Evolutionary conservation across 2,797 vertebrate species (phyloP).

Genomic region (Gymnocypris eckloni): DNA sequence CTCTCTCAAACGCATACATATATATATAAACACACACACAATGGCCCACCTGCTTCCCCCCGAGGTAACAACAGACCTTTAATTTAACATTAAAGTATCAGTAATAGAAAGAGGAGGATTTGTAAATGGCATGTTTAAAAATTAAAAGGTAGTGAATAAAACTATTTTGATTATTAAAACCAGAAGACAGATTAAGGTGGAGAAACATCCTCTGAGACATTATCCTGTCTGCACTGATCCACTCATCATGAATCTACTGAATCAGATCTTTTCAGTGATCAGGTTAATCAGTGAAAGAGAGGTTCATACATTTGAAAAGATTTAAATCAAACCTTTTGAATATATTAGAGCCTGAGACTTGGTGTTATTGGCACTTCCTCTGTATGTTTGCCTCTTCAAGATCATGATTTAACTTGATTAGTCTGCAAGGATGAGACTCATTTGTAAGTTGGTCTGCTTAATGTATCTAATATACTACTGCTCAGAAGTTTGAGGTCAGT

Average conservation of each 20-base stretch:
- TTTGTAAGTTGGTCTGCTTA: neutral
- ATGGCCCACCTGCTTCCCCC: neutral
- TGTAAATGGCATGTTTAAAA: neutral
- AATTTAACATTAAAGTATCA: neutral
- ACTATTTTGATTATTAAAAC: neutral
- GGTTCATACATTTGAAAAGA: neutral
- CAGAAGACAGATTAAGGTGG: neutral
- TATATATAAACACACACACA: neutral
- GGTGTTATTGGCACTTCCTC: no score
- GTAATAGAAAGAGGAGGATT: neutral
- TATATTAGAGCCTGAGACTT: no score
- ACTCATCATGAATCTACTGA: neutral
- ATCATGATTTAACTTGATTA: neutral
- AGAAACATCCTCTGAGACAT: neutral
- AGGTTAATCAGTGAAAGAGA: neutral
- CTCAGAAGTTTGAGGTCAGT: neutral
- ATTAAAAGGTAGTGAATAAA: neutral
- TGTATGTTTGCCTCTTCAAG: no score
- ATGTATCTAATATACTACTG: neutral
- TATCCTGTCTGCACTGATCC: neutral
- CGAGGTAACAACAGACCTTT: neutral
- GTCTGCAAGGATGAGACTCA: neutral
- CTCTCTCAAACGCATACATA: neutral
- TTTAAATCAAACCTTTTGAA: neutral
- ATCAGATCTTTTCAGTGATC: conserved; percentile 1